Conservation (phyloP, 2,888 invertebrate species). For the Odontomyia ornata region DNA sequence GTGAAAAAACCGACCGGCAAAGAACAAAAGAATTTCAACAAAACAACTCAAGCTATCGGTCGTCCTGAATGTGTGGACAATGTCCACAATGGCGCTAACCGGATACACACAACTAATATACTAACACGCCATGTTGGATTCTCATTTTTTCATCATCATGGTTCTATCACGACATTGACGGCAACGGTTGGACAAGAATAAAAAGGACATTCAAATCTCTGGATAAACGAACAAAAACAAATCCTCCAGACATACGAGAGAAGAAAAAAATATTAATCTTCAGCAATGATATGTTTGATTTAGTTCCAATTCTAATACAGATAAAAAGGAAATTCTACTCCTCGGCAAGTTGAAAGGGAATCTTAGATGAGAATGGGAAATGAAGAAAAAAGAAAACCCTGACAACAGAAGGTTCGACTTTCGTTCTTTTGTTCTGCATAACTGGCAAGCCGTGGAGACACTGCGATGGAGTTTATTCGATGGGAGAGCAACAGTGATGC, state of each 20-base stretch:
- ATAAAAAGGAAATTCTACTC: background rate
- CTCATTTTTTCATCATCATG: slow-evolving; percentile 13
- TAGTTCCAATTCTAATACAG: slow-evolving; percentile 5
- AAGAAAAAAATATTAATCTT: slow-evolving; percentile 37
- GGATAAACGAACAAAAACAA: slow-evolving; percentile 17
- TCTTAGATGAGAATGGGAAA: too few species aligned
- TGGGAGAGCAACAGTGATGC: background rate
- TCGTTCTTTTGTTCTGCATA: slow-evolving; percentile 8
- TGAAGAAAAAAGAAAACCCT: background rate
- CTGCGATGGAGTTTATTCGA: background rate
- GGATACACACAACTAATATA: slow-evolving; percentile 18
- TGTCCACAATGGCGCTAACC: background rate
- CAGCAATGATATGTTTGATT: slow-evolving; percentile 40
- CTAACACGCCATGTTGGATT: slow-evolving; percentile 12
- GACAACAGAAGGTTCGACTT: slow-evolving; percentile 2
- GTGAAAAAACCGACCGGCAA: background rate
- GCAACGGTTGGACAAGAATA: background rate
- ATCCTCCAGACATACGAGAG: background rate
- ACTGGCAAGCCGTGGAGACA: background rate
- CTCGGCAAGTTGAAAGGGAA: background rate
- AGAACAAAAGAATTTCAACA: background rate
- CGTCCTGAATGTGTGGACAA: slow-evolving; percentile 1
- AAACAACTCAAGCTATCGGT: slow-evolving; percentile 3
- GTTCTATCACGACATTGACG: too few species aligned
- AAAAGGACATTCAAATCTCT: slow-evolving; percentile 18